Base-by-base conservation (phyloP, 2,797 vertebrate species). In the Botia kubotai region DNA sequence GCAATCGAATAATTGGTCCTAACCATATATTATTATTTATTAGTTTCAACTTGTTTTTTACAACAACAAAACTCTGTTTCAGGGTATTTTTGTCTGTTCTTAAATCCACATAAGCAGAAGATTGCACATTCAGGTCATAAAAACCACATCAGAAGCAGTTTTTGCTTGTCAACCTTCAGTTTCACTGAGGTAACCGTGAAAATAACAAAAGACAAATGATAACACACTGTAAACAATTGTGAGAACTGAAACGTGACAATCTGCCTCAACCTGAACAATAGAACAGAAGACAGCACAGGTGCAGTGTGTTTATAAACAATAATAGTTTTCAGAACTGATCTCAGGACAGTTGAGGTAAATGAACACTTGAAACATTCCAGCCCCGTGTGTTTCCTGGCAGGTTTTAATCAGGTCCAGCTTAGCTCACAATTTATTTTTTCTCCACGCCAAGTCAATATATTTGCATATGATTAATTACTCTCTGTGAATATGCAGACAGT, bases 381-480 rank as follows among this genome's bases (percentile, higher is more conserved):
- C 52, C 52, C 33, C 62, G 62, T 4, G 33, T 48, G 17, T 76
- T 77, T 76, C 58, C 36, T 76, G 53, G 67, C 79, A 46, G 67
- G 83, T 89, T 86, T 68, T 63, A 58, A 72, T 53, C 72, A 75
- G 66, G 75, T 84, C 75, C 82, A 57, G 80, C 33, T 21, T 80
- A 69, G 83, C 82, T 81, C 84, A 87, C 87, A 87, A 85, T 86
- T 85, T 84, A 53, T 46, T 63, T 89, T 82, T 79, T 82, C 79
- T 82, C 62, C 43, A 84, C 83, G 71, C 74, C 65, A 73, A 83
- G 80, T 72, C 82, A 66, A 58, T 84, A 71, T 82, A 82, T 79
- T 60, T 83, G 82, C 84, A 74, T 80, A 1, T 88, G 90, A 92
- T 93, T 93, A 93, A 94, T 96, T 93, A 92, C 71, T 77, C 52